Conservation (phyloP, 2,113 vertebrate species). For the Syngnathus floridae region DNA sequence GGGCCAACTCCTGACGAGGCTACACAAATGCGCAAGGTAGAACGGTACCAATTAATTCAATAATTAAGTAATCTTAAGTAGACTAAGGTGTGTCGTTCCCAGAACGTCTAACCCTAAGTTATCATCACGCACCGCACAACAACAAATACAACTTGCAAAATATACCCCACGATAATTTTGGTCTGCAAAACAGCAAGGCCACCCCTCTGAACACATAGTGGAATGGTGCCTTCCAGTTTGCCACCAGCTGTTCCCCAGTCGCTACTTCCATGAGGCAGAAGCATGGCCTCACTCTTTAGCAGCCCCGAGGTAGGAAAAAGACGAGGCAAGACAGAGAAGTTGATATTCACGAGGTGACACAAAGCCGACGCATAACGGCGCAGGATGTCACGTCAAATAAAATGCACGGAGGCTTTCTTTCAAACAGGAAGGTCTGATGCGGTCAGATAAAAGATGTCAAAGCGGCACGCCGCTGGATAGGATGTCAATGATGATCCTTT, state of each 20-base stretch:
- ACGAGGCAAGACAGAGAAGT: background rate
- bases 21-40: background rate
- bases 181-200: background rate
- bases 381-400: background rate
- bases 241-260: slow-evolving; percentile 2
- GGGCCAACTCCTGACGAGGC: background rate
- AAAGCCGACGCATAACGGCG: background rate
- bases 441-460: background rate
- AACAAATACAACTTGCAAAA: background rate
- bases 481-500: background rate
- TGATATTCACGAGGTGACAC: background rate
- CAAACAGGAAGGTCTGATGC: background rate
- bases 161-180: background rate
- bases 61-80: background rate
- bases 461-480: background rate
- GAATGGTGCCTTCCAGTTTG: background rate
- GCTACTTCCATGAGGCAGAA: background rate
- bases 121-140: background rate
- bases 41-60: background rate
- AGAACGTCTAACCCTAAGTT: background rate
- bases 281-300: background rate
- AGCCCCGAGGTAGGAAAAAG: background rate
- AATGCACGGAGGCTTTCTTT: background rate
- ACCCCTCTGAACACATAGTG: background rate
- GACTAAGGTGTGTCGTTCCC: background rate